phyloP scores from a whole-genome alignment of 2,797 vertebrate species.

The Loris lydekkerianus region DNA sequence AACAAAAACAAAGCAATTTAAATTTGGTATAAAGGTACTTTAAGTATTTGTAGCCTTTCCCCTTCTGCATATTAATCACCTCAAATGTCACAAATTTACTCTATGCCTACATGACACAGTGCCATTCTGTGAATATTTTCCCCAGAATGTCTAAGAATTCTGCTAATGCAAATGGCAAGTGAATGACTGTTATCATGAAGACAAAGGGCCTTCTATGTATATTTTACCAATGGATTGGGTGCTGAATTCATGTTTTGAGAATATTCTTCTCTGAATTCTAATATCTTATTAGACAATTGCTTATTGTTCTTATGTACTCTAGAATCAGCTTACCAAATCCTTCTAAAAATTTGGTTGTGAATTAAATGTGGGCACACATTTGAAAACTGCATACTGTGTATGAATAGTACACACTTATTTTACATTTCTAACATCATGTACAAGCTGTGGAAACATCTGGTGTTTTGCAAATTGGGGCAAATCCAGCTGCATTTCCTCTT shows the following conservation, averaged over 20 bases:
- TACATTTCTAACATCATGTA: constrained; percentile 54
- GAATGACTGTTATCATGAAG: background rate
- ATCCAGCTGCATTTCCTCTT: constrained; percentile 49
- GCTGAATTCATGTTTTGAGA: background rate
- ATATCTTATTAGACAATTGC: background rate
- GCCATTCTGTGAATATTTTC: background rate
- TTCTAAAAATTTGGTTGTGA: constrained; percentile 19
- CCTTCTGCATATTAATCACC: background rate
- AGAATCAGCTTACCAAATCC: background rate
- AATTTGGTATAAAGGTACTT: background rate
- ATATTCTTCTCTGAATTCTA: background rate
- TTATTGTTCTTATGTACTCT: background rate
- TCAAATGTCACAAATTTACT: background rate
- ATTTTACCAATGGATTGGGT: background rate
- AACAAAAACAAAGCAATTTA: background rate
- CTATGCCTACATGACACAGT: background rate
- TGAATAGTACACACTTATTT: constrained; percentile 27
- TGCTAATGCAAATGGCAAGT: background rate
- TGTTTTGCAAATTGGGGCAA: constrained; percentile 56
- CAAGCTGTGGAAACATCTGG: constrained; percentile 78
- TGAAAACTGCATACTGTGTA: background rate
- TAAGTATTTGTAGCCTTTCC: background rate
- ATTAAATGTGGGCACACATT: constrained; percentile 31
- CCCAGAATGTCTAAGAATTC: background rate
- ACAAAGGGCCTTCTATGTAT: background rate